A percentile compares a stretch with the other conserved stretches of the same genome.
Conservation (phyloP, 2,888 invertebrate genomes). For the Drosophila nr. perissopoda region DNA sequence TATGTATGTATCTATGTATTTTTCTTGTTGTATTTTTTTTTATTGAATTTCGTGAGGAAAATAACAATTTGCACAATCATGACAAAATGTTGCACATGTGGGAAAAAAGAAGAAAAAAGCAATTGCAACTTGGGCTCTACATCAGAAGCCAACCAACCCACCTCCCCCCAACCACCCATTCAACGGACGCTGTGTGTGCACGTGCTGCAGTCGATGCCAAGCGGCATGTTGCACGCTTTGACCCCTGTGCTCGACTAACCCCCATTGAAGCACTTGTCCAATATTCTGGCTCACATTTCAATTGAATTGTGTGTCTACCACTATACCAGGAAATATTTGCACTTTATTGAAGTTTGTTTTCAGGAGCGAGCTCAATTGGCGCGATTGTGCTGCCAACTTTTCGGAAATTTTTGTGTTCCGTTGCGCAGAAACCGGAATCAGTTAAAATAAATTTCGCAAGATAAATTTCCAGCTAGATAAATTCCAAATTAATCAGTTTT, state of each 20-base stretch:
- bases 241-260: not conserved
- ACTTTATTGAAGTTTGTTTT: conserved; percentile 10
- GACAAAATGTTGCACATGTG: conserved; percentile 47
- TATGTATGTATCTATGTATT: not conserved
- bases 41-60: conserved; percentile 54
- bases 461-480: not conserved
- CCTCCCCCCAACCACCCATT: not conserved
- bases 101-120: conserved; percentile 1
- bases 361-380: conserved; percentile 19
- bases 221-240: conserved; percentile 26
- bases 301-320: conserved; percentile 39
- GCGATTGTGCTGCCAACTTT: conserved; percentile 6
- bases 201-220: conserved; percentile 34
- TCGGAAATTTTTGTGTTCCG: not conserved
- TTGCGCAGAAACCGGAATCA: not conserved
- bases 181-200: conserved; percentile 10
- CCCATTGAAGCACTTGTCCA: conserved; percentile 29
- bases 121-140: conserved; percentile 25
- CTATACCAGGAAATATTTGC: conserved; percentile 21
- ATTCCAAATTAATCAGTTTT: not conserved
- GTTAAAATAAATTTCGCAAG: not conserved
- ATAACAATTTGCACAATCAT: conserved; percentile 54
- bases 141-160: not conserved
- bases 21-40: conserved; percentile 27
- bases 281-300: conserved; percentile 39